Percentiles rank a stretch among this genome's conserved stretches.
Conservation (phyloP, 2,797 vertebrate genomes). For the Bryconaethiops microstoma region DNA sequence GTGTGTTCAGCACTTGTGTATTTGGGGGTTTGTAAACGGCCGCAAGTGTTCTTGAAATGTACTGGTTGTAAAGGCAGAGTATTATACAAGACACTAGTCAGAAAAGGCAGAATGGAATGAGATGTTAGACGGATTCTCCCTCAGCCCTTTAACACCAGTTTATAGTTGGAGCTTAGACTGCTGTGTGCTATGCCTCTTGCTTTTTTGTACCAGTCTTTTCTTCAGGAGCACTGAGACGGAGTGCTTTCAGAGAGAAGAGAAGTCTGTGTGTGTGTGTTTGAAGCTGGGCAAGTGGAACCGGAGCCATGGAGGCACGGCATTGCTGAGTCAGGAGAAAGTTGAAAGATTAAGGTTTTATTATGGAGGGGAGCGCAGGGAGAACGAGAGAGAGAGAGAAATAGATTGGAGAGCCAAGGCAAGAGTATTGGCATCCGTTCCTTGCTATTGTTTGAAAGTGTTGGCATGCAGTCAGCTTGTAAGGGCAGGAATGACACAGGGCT, state of each 20-base stretch:
- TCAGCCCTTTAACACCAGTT: not conserved
- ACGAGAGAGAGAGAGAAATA: conserved; percentile 24
- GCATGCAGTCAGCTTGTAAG: conserved; percentile 54
- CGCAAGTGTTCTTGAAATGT: not conserved
- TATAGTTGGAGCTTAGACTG: not conserved
- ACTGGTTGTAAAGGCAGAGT: conserved; percentile 23
- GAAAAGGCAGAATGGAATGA: conserved; percentile 18
- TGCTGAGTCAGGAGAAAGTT: conserved; percentile 77
- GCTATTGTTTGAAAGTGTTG: conserved; percentile 67
- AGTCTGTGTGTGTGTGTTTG: conserved; percentile 3
- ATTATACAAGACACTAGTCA: conserved; percentile 10
- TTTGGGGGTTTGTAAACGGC: conserved; percentile 28
- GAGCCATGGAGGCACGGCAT: conserved; percentile 41
- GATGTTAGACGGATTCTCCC: not conserved
- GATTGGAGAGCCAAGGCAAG: conserved; percentile 18
- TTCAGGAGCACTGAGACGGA: conserved; percentile 18
- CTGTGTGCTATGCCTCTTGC: not conserved
- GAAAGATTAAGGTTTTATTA: conserved; percentile 72
- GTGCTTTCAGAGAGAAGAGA: conserved; percentile 15
- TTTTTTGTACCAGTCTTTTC: conserved; percentile 33
- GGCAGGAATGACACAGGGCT: conserved; percentile 53
- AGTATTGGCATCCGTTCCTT: conserved; percentile 50
- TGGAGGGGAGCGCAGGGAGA: conserved; percentile 41
- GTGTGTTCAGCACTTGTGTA: conserved; percentile 26
- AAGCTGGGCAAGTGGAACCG: conserved; percentile 28